Evolutionary conservation across 2,888 invertebrate genomes (phyloP).

Genomic region (Cantharis rufa): DNA sequence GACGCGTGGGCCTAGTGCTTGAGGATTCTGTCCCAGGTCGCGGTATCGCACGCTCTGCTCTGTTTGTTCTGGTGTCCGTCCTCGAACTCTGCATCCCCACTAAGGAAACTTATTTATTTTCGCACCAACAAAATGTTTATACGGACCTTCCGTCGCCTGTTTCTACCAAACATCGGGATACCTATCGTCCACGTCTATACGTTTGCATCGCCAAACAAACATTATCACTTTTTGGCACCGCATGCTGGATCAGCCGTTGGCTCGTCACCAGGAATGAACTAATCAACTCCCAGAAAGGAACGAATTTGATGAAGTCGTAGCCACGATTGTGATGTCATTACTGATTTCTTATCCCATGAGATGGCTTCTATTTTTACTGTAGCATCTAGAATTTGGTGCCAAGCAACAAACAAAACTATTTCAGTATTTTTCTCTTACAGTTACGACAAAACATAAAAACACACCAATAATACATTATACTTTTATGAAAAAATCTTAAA

Average conservation of each 20-base stretch:
- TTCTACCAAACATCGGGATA: conserved; percentile 19
- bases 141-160: conserved; percentile 27
- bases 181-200: conserved; percentile 14
- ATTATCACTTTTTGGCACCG: conserved; percentile 15
- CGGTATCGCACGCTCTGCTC: conserved; percentile 39
- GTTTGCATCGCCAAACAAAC: conserved; percentile 11
- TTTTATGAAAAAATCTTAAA: not conserved
- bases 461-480: not conserved
- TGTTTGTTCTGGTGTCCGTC: conserved; percentile 38
- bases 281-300: conserved; percentile 47
- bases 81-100: conserved; percentile 39
- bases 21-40: conserved; percentile 40
- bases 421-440: conserved; percentile 6
- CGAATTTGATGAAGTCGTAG: conserved; percentile 40
- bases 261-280: conserved; percentile 32
- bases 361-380: conserved; percentile 41
- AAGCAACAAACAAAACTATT: conserved; percentile 30
- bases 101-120: conserved; percentile 37
- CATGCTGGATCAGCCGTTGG: conserved; percentile 12
- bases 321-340: conserved; percentile 43
- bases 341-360: conserved; percentile 42
- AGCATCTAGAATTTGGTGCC: conserved; percentile 42
- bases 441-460: conserved; percentile 11
- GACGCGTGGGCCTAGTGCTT: conserved; percentile 41
- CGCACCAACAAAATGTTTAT: conserved; percentile 34